Evolutionary conservation across 2,113 vertebrate species (phyloP).

Genomic region (Suncus etruscus): DNA sequence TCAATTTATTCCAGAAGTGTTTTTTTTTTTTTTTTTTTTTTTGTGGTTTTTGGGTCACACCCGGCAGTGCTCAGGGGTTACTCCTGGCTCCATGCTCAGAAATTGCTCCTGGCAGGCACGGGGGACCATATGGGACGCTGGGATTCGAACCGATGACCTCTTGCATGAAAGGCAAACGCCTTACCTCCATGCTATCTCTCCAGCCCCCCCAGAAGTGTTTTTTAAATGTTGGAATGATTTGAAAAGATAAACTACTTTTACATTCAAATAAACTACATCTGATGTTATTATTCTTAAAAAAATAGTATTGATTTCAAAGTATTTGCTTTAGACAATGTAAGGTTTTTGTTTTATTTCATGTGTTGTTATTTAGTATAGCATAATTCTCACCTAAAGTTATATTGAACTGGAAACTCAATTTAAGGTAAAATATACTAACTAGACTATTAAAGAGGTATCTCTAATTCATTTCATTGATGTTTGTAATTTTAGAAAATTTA

Average conservation of each 20-base stretch:
- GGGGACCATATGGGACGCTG: too few species aligned
- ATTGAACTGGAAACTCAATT: neutral
- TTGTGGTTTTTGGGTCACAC: too few species aligned
- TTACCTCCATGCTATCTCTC: too few species aligned
- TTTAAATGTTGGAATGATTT: slow-evolving; percentile 19
- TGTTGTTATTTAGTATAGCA: neutral
- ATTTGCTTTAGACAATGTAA: neutral
- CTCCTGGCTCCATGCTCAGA: too few species aligned
- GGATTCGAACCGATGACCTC: too few species aligned
- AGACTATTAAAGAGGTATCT: neutral
- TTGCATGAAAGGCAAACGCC: too few species aligned
- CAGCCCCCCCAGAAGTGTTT: neutral
- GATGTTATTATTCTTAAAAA: slow-evolving; percentile 30
- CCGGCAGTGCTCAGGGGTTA: too few species aligned
- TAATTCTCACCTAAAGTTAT: slow-evolving; percentile 1
- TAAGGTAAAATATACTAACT: slow-evolving; percentile 1
- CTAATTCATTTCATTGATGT: neutral
- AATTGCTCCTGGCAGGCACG: too few species aligned
- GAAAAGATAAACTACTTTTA: slow-evolving; percentile 17
- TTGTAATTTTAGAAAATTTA: neutral
- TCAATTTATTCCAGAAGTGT: neutral
- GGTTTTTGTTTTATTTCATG: slow-evolving; percentile 23
- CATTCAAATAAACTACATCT: slow-evolving; percentile 8
- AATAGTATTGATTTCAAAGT: neutral
- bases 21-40: slow-evolving; percentile 14